Evolutionary conservation across 2,113 vertebrate genomes (phyloP), one percentile per base, ranked within the genome.

Genomic region (Limanda limanda): DNA sequence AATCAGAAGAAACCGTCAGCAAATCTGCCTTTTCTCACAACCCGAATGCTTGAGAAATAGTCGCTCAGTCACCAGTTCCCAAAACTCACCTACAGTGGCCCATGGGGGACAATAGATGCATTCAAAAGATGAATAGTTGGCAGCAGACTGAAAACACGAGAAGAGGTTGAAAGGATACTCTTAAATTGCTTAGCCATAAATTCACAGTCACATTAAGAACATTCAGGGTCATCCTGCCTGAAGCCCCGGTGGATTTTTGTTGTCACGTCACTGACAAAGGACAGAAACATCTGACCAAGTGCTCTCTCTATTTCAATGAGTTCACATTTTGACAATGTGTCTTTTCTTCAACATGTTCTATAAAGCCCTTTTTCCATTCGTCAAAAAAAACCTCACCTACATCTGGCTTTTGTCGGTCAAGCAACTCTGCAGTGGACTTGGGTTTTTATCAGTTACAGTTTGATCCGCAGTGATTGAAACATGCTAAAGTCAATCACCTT

Each of bases 21-120:
- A 78, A 60, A 71, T 70, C 6, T 8, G 52, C 57, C 20, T 75
- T 78, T 84, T 42, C 24, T 67, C 24, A 7, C 4, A 70, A 31
- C 18, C 64, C 71, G 56, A 84, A 68, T 74, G 66, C 55, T 76
- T 47, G 66, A 83, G 85, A 87, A 87, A 89, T 42, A 85, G 76
- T 76, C 62, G 20, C 25, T 31, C 31, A 9, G 48, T 82, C 65
- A 83, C 70, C 68, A 84, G 62, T 83, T 89, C 79, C 84, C 82
- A 88, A 76, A 78, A 13, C 70, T 89, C 82, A 88, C 86, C 87
- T 86, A 85, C 83, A 77, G 67, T 37, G 64, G 65, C 71, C 68
- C n/a, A n/a, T 51, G 18, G 67, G 65, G 73, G 78, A 92, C 87
- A 90, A 88, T 85, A 76, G 78, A 78, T 57, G 72, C 63, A 85